These are phyloP conservation scores for Alethe diademata DNA, from an alignment of 2,113 vertebrate genomes.

Conservation along the genomic window DNA sequence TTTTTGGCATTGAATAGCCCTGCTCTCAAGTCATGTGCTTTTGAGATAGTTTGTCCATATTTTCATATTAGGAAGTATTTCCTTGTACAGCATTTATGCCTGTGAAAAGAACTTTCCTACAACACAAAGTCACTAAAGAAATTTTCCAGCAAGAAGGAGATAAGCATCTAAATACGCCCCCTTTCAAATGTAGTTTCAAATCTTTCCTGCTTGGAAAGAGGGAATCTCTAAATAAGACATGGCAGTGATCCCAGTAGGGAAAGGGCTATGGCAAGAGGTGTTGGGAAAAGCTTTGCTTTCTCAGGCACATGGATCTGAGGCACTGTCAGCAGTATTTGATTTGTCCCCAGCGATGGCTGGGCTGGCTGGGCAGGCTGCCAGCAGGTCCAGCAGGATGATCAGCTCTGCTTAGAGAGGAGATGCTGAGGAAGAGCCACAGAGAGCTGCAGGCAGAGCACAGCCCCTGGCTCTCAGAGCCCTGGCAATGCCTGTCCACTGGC, in stretches of 20 bases:
- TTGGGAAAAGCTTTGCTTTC: not conserved
- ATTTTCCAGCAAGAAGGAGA: not conserved
- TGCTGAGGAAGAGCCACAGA: not conserved
- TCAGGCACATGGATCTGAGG: not conserved
- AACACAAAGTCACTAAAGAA: not conserved
- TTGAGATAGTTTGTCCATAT: not conserved
- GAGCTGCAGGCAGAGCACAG: not conserved
- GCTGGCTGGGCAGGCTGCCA: not conserved
- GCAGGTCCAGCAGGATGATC: not conserved
- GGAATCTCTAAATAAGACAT: not conserved
- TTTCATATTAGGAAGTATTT: not conserved
- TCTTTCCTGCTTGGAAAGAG: not conserved
- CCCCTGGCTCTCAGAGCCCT: not conserved
- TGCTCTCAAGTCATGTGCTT: not conserved
- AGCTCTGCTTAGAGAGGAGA: not conserved
- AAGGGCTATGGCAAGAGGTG: not conserved
- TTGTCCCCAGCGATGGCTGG: not conserved
- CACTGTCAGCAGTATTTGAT: not conserved
- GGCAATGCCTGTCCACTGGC: too few species aligned
- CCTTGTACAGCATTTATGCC: not conserved
- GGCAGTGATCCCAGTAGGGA: constrained; percentile 20
- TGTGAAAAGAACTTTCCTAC: not conserved
- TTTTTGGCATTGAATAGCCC: not conserved
- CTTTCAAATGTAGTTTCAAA: not conserved
- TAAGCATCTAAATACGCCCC: fast-evolving